These are phyloP conservation scores for Pampus argenteus DNA, from an alignment of 2,797 vertebrate species.

Conservation along the genomic window DNA sequence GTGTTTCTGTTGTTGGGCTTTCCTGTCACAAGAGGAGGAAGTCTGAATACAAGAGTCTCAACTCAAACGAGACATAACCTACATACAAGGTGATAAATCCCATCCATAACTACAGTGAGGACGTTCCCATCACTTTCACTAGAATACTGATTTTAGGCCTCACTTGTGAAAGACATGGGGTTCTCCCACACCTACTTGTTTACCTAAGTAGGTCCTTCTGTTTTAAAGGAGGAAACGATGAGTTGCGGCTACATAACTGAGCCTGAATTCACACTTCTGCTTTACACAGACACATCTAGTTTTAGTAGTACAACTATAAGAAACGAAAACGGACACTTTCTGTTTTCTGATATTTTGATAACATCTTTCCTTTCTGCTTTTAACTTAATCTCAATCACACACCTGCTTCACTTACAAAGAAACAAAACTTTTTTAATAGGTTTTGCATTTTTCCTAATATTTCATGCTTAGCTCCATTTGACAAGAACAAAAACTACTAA, in stretches of 20 bases:
- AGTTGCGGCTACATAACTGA: conserved; percentile 17
- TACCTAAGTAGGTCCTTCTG: no score
- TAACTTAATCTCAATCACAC: conserved; percentile 1
- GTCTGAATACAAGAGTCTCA: conserved; percentile 32
- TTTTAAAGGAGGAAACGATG: conserved; percentile 49
- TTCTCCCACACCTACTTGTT: not conserved
- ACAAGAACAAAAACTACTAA: not conserved
- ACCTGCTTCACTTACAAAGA: conserved; percentile 55
- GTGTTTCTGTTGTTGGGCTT: conserved; percentile 61
- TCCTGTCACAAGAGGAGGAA: conserved; percentile 35
- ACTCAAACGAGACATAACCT: conserved; percentile 13
- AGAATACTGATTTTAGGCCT: conserved; percentile 22
- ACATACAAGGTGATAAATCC: conserved; percentile 36
- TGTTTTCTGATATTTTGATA: conserved; percentile 10
- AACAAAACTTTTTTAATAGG: conserved; percentile 39
- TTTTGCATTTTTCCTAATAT: not conserved
- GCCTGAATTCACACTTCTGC: conserved; percentile 54
- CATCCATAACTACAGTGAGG: conserved; percentile 19
- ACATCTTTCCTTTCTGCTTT: conserved; percentile 62
- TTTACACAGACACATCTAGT: conserved; percentile 10
- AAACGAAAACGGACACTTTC: conserved; percentile 49
- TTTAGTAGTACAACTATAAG: not conserved
- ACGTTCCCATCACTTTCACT: conserved; percentile 42
- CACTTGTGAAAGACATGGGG: not conserved
- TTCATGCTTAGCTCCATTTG: conserved; percentile 8